Percentiles rank a stretch among this genome's conserved stretches.
These are phyloP conservation scores for Limnephilus lunatus DNA, from an alignment of 2,888 invertebrate genomes.

Conservation along the genomic window DNA sequence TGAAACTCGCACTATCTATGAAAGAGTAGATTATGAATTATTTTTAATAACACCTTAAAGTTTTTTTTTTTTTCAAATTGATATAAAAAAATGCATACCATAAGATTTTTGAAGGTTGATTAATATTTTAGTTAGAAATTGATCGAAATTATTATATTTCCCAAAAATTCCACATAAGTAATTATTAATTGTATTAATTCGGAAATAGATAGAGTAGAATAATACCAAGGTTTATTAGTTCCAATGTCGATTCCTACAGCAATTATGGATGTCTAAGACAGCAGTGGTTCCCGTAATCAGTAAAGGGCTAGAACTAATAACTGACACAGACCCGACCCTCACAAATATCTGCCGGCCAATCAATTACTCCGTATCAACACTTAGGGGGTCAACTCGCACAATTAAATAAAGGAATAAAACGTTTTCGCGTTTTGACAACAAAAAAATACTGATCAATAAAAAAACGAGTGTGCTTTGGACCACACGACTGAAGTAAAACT, in stretches of 20 bases:
- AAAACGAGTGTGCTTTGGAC: too few species aligned
- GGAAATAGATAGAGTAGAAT: constrained; percentile 34
- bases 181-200: constrained; percentile 15
- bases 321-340: constrained; percentile 34
- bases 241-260: constrained; percentile 33
- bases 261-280: constrained; percentile 44
- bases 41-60: too few species aligned
- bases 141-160: background rate
- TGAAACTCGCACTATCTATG: too few species aligned
- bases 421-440: background rate
- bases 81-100: too few species aligned
- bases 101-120: too few species aligned
- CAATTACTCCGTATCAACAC: constrained; percentile 44
- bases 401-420: background rate
- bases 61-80: too few species aligned
- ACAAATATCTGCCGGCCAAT: constrained; percentile 17
- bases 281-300: constrained; percentile 37
- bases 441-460: too few species aligned
- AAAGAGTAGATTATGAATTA: too few species aligned
- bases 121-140: background rate
- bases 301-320: constrained; percentile 39
- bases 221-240: constrained; percentile 35
- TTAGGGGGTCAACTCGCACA: background rate
- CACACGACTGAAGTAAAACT: too few species aligned
- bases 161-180: background rate